Base-by-base conservation (phyloP, 2,888 invertebrate genomes). In the Crepidodera aurea region DNA sequence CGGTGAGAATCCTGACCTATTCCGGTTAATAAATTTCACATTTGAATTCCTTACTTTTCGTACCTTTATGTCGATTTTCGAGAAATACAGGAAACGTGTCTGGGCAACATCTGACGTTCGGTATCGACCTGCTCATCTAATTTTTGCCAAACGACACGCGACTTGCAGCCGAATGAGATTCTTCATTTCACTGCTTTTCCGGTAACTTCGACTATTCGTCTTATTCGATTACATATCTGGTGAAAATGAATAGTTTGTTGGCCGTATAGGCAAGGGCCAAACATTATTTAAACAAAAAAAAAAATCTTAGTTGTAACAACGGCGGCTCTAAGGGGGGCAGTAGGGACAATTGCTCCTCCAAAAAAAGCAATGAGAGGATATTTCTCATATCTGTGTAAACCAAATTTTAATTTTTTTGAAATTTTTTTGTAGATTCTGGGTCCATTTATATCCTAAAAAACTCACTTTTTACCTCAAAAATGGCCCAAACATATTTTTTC, bases 111-210 rank as follows among this genome's bases (percentile, higher is more conserved):
- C 66, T 63, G 66, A 69, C 65, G 64, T 69, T 64, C 57, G 60
- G 40, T 70, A 71, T 71, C 70, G 71, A 69, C 66, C 68, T 67
- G 65, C 63, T 70, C 69, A 67, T 71, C 69, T 70, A 71, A 69
- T 71, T 70, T 68, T 68, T 64, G 57, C 51, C 50, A 48, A 59
- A 65, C 32, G 44, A 22, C 18, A 44, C 44, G 44, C 44, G 44
- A 44, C 44, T 44, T 22, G 44, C 44, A 44, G 7, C 2, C 19
- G 12, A 46, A 46, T 46, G 25, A 27, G 22, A 27, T 46, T 46
- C 18, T 25, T 46, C 27, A 27, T 46, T 25, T 46, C 46, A 12
- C 19, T 4, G 42, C n/a, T n/a, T 44, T 44, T 19, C n/a, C 40
- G 15, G 40, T 8, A 15, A 44, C 7, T 40, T 40, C 16, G 16